A percentile compares a stretch with the other conserved stretches of the same genome.
These are phyloP conservation scores for Samia ricini DNA, from an alignment of 1,140 invertebrate genomes.

Conservation along the genomic window DNA sequence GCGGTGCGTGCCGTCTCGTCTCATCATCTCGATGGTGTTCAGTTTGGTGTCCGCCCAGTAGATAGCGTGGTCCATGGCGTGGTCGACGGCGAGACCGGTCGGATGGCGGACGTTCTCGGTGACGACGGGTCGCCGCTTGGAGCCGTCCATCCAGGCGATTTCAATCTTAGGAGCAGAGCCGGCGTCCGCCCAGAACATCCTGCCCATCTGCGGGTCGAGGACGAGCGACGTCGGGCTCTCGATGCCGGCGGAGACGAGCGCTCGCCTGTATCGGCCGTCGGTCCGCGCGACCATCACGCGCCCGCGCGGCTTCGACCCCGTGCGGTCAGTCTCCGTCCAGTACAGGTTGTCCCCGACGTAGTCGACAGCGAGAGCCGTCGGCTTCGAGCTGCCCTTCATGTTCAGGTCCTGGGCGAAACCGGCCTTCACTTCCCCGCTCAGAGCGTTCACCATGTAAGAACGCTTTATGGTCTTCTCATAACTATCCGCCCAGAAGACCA, in stretches of 20 bases:
- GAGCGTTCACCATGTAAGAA: conserved; percentile 91
- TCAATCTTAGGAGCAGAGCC: conserved; percentile 92
- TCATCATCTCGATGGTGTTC: conserved; percentile 94
- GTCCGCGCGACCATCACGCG: conserved; percentile 91
- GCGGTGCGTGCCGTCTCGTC: conserved; percentile 88
- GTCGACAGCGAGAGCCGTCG: conserved; percentile 92
- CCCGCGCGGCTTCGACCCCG: conserved; percentile 84
- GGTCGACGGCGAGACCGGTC: conserved; percentile 93
- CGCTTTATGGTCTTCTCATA: conserved; percentile 94
- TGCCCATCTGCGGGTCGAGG: conserved; percentile 91
- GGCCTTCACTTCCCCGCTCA: conserved; percentile 85
- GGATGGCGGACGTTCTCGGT: conserved; percentile 89
- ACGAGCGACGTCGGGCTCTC: conserved; percentile 92
- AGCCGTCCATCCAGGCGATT: conserved; percentile 97
- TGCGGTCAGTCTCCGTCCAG: conserved; percentile 93
- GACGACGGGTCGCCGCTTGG: conserved; percentile 88
- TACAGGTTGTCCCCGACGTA: conserved; percentile 96
- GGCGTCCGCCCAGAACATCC: conserved; percentile 94
- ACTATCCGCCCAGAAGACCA: conserved; percentile 96
- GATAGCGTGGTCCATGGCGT: conserved; percentile 90
- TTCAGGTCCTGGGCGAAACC: conserved; percentile 94
- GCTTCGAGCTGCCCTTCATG: conserved; percentile 88
- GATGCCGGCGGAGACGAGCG: conserved; percentile 84
- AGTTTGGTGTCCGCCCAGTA: conserved; percentile 98
- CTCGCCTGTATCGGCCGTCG: conserved; percentile 92